A percentile compares a stretch with the other conserved stretches of the same genome.
phyloP scores from a whole-genome alignment of 1,140 invertebrate species.

The Musca vetustissima region DNA sequence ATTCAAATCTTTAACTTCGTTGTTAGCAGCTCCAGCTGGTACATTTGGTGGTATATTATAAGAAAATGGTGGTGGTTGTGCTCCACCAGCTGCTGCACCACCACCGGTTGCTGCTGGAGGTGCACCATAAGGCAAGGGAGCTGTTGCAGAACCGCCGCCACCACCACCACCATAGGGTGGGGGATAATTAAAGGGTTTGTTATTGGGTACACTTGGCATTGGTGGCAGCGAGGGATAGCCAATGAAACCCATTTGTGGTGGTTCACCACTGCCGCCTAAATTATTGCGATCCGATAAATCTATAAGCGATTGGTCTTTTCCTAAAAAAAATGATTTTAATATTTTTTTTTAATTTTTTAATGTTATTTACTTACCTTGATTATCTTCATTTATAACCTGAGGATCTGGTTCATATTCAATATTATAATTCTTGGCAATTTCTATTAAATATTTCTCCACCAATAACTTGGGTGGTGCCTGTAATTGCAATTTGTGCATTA shows the following conservation, averaged over 20 bases:
- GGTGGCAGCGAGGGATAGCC: constrained; percentile 71
- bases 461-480: constrained; percentile 95
- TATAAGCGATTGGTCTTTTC: constrained; percentile 72
- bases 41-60: constrained; percentile 72
- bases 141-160: constrained; percentile 31
- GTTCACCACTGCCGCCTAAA: constrained; percentile 64
- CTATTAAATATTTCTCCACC: constrained; percentile 93
- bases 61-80: constrained; percentile 63
- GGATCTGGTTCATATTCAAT: constrained; percentile 91
- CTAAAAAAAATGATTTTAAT: constrained; percentile 32
- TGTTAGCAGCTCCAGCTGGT: constrained; percentile 24
- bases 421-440: constrained; percentile 95
- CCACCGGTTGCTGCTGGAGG: constrained; percentile 1
- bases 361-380: constrained; percentile 35
- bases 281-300: constrained; percentile 71
- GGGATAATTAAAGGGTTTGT: constrained; percentile 54
- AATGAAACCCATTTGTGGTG: constrained; percentile 72
- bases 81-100: constrained; percentile 28
- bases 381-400: constrained; percentile 81
- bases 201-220: constrained; percentile 51
- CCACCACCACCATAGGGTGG: constrained; percentile 35
- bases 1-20: constrained; percentile 58
- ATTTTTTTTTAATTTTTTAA: too few species aligned
- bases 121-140: constrained; percentile 17
- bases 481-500: constrained; percentile 94